Evolutionary conservation across 2,888 invertebrate species (phyloP).

Genomic region (Sminthurinus aureus): DNA sequence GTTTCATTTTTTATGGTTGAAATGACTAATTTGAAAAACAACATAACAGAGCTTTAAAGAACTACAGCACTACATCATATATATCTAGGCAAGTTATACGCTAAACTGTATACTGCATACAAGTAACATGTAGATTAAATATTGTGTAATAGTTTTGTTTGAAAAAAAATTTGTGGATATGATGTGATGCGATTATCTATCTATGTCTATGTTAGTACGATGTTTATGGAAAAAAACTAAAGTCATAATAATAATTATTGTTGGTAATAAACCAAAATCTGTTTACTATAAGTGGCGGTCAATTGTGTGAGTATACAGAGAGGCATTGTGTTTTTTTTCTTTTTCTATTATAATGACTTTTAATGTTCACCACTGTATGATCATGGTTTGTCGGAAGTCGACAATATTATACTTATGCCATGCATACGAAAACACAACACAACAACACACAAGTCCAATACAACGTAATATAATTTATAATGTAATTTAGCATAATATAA

Average conservation of each 20-base stretch:
- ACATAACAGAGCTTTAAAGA: too few relatives aligned
- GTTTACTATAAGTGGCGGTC: neutral
- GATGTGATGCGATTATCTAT: too few relatives aligned
- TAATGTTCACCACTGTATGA: too few relatives aligned
- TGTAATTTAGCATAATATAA: constrained; percentile 3
- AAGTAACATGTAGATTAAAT: too few relatives aligned
- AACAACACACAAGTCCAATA: neutral
- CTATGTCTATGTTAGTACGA: neutral
- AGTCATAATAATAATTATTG: neutral
- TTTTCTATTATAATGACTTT: neutral
- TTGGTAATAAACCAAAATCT: neutral
- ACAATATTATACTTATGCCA: neutral
- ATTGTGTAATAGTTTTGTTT: too few relatives aligned
- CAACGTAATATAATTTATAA: constrained; percentile 7
- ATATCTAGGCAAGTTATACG: too few relatives aligned
- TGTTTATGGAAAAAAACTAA: constrained; percentile 6
- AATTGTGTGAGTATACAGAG: neutral
- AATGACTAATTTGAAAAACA: too few relatives aligned
- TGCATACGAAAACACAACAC: too few relatives aligned
- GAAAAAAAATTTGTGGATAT: too few relatives aligned
- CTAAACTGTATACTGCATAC: too few relatives aligned
- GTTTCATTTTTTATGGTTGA: too few relatives aligned
- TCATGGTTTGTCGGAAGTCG: neutral
- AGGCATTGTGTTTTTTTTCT: neutral
- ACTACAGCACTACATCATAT: too few relatives aligned